phyloP scores from a whole-genome alignment of 37 sponge, comb jelly and placozoan genomes.

The Aplysina aerophoba region DNA sequence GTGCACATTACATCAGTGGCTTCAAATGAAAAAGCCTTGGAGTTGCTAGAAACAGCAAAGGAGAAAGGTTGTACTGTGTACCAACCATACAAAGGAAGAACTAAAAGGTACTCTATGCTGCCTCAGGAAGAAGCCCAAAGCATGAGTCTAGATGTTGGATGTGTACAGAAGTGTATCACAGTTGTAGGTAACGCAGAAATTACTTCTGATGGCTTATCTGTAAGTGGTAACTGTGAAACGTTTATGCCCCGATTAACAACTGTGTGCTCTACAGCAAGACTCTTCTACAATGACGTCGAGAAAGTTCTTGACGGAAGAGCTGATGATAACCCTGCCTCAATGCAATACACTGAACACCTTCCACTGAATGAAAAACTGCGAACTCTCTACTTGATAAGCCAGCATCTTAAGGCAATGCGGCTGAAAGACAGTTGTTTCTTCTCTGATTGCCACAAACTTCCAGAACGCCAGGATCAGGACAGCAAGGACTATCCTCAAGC shows the following conservation, averaged over 20 bases:
- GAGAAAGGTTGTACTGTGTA: slow-evolving; percentile 43
- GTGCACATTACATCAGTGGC: slow-evolving; percentile 64
- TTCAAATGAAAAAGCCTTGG: background rate
- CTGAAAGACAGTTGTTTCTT: slow-evolving; percentile 8
- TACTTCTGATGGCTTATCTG: background rate
- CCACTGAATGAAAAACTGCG: slow-evolving; percentile 28
- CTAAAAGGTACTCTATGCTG: slow-evolving; percentile 43
- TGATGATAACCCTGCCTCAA: background rate
- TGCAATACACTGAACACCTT: background rate
- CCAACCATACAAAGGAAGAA: background rate
- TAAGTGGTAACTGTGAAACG: too few relatives aligned
- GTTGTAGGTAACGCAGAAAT: background rate
- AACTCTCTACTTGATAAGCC: slow-evolving; percentile 44
- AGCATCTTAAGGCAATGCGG: slow-evolving; percentile 24
- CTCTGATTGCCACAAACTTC: slow-evolving; percentile 20
- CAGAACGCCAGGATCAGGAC: slow-evolving; percentile 29
- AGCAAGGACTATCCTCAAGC: slow-evolving; percentile 40
- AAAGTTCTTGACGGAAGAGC: slow-evolving; percentile 13
- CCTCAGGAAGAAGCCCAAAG: background rate
- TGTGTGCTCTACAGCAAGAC: slow-evolving; percentile 43
- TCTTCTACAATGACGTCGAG: slow-evolving; percentile 57
- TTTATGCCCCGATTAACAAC: slow-evolving; percentile 9
- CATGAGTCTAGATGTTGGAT: slow-evolving; percentile 37
- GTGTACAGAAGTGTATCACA: background rate
- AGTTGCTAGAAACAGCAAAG: slow-evolving; percentile 24